Conservation (phyloP, 2,888 invertebrate species). For the Sialis lutaria region DNA sequence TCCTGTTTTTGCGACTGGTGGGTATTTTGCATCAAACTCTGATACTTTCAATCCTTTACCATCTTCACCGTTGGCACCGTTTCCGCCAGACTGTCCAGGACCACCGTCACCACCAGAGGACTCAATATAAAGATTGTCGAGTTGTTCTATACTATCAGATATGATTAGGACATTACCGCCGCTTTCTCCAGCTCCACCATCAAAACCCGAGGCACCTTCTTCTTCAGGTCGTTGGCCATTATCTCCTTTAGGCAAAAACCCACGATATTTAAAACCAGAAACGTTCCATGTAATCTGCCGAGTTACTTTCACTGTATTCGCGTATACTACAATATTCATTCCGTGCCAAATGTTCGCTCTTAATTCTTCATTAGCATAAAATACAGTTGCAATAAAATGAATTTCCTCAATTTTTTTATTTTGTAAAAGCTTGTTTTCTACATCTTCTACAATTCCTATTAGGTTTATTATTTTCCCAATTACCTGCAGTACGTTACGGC, state of each 20-base stretch:
- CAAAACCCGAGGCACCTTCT: conserved; percentile 9
- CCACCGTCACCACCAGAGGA: conserved; percentile 16
- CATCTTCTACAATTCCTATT: conserved; percentile 9
- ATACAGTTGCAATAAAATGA: conserved; percentile 10
- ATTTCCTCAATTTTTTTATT: conserved; percentile 11
- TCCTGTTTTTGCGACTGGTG: neutral
- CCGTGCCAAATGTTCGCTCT: conserved; percentile 11
- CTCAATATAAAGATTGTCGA: conserved; percentile 11
- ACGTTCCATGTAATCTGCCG: conserved; percentile 12
- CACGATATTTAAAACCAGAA: conserved; percentile 10
- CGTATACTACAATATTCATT: conserved; percentile 11
- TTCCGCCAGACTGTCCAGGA: conserved; percentile 15
- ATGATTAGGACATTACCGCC: conserved; percentile 15
- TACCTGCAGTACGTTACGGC: conserved; percentile 10
- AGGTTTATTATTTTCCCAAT: conserved; percentile 10
- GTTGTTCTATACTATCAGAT: conserved; percentile 10
- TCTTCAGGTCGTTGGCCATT: no score
- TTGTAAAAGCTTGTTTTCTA: conserved; percentile 4
- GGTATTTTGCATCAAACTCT: conserved; percentile 5
- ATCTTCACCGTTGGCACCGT: conserved; percentile 12
- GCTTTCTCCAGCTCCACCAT: conserved; percentile 15
- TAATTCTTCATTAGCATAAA: conserved; percentile 11
- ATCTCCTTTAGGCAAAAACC: conserved; percentile 9
- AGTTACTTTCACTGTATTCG: conserved; percentile 11
- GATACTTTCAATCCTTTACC: conserved; percentile 7